Conservation (phyloP, 2,797 vertebrate species). For the Malurus leucopterus region DNA sequence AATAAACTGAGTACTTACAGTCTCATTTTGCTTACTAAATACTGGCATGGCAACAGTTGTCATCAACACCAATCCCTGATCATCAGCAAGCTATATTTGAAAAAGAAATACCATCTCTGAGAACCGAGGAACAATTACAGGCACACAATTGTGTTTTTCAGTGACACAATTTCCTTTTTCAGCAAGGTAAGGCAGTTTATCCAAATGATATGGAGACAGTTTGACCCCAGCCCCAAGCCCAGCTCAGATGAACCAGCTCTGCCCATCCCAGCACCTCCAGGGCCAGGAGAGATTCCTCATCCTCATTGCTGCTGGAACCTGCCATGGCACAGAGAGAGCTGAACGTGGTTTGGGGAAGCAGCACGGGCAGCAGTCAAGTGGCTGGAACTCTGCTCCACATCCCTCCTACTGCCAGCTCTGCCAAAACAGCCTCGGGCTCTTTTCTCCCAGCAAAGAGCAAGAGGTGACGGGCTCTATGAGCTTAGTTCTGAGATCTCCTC, state of each 20-base stretch:
- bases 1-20: slow-evolving; percentile 80
- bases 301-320: not conserved
- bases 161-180: not conserved
- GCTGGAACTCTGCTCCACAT: not conserved
- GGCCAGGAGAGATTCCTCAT: not conserved
- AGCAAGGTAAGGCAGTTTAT: not conserved
- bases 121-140: not conserved
- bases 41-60: slow-evolving; percentile 98
- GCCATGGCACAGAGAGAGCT: not conserved
- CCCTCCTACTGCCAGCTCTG: not conserved
- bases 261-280: not conserved
- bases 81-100: slow-evolving; percentile 81
- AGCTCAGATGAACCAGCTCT: not conserved
- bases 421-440: not conserved
- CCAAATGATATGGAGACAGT: not conserved
- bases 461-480: not conserved
- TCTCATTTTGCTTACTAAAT: slow-evolving; percentile 98
- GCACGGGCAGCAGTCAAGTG: slow-evolving; percentile 8
- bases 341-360: not conserved
- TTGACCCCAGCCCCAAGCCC: not conserved
- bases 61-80: slow-evolving; percentile 85
- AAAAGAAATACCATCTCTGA: slow-evolving; percentile 46
- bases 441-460: not conserved
- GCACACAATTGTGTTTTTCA: not conserved
- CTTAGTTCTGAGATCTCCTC: not conserved